Conservation (phyloP, 64 coral and sea anemone species). For the Anthopleura sola region DNA sequence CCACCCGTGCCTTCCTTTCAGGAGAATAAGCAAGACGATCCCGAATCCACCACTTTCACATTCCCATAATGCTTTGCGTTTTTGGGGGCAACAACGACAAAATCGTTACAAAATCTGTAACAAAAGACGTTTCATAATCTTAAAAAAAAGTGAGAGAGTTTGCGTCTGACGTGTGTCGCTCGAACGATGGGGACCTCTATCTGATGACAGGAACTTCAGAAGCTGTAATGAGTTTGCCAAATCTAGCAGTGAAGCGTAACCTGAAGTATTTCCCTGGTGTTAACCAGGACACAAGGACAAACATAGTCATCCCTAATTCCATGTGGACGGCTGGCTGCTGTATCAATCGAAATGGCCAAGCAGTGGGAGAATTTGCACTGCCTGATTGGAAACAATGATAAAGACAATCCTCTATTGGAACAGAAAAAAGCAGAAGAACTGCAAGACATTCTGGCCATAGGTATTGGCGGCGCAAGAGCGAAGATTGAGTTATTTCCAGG, state of each 20-base stretch:
- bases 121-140: too few relatives aligned
- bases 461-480: not conserved
- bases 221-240: too few relatives aligned
- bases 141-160: constrained; percentile 16
- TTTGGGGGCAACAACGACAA: too few relatives aligned
- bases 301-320: constrained; percentile 24
- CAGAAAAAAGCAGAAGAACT: not conserved
- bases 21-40: too few relatives aligned
- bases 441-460: not conserved
- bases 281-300: not conserved
- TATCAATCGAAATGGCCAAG: not conserved
- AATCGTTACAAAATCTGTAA: too few relatives aligned
- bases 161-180: not conserved
- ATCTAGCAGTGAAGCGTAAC: not conserved
- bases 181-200: not conserved
- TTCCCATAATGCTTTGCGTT: too few relatives aligned
- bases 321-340: constrained; percentile 52
- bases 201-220: constrained; percentile 27
- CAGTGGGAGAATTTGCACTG: constrained; percentile 25
- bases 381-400: constrained; percentile 31
- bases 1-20: too few relatives aligned
- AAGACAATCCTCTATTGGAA: not conserved
- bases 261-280: not conserved
- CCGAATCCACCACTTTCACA: too few relatives aligned
- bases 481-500: not conserved